A percentile compares a stretch with the other conserved stretches of the same genome.
These are phyloP conservation scores for Cremastinae sp. DNA, from an alignment of 2,888 invertebrate species.

Conservation along the genomic window DNA sequence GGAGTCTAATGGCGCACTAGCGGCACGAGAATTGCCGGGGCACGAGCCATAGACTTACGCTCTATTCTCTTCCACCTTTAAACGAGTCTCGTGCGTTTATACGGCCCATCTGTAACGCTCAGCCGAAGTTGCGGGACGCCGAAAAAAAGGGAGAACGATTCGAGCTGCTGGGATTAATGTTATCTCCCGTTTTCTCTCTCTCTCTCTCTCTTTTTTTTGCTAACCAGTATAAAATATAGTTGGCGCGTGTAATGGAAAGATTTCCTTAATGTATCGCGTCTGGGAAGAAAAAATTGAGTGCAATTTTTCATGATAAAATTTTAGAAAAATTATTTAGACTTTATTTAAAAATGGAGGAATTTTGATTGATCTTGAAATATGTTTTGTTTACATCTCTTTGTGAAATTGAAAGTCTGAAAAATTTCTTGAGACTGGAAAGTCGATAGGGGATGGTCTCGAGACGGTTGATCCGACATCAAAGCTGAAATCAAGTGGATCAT, in stretches of 20 bases:
- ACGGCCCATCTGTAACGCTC: slow-evolving; percentile 69
- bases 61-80: slow-evolving; percentile 61
- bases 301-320: no score
- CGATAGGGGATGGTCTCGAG: slow-evolving; percentile 29
- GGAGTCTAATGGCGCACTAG: slow-evolving; percentile 73
- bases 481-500: slow-evolving; percentile 56
- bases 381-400: no score
- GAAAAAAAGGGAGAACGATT: slow-evolving; percentile 29
- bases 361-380: no score
- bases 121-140: slow-evolving; percentile 62
- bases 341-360: no score
- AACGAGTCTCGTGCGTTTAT: slow-evolving; percentile 69
- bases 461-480: slow-evolving; percentile 47
- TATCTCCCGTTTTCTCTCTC: slow-evolving; percentile 49
- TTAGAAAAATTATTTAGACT: no score
- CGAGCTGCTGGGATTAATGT: slow-evolving; percentile 50
- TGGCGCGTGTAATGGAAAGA: slow-evolving; percentile 46
- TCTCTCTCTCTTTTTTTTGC: slow-evolving; percentile 38
- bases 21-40: slow-evolving; percentile 23
- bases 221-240: slow-evolving; percentile 42
- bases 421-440: no score
- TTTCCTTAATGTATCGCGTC: slow-evolving; percentile 27
- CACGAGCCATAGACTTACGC: slow-evolving; percentile 22
- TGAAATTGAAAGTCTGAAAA: no score
- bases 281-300: neutral